Conservation (phyloP, 2,888 invertebrate species). For the Aleiodes alternator region DNA sequence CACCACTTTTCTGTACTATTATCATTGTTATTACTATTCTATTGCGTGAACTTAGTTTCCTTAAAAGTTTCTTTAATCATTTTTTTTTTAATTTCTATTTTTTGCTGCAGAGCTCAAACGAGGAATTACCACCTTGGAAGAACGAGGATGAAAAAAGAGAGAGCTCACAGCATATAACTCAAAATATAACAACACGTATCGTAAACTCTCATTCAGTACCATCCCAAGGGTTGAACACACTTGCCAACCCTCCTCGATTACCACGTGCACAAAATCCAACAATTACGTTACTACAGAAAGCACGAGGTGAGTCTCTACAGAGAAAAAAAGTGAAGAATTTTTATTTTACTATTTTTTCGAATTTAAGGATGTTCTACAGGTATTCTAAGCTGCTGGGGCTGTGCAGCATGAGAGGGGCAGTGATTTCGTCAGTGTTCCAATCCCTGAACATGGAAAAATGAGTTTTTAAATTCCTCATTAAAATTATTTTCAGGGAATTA, state of each 20-base stretch:
- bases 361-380: no score
- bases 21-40: no score
- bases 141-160: slow-evolving; percentile 60
- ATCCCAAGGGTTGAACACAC: slow-evolving; percentile 78
- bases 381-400: no score
- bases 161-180: slow-evolving; percentile 56
- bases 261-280: slow-evolving; percentile 92
- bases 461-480: no score
- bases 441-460: no score
- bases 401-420: no score
- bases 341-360: slow-evolving; percentile 27
- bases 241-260: slow-evolving; percentile 76
- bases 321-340: slow-evolving; percentile 30
- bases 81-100: not conserved
- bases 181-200: slow-evolving; percentile 68
- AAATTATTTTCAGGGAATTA: no score
- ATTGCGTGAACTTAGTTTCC: no score
- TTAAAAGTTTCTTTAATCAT: not conserved
- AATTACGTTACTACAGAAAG: slow-evolving; percentile 90
- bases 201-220: slow-evolving; percentile 80
- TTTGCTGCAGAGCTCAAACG: not conserved
- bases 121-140: slow-evolving; percentile 46
- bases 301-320: slow-evolving; percentile 82
- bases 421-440: no score
- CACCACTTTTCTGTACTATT: no score